Percentiles rank a stretch among this genome's conserved stretches.
phyloP scores from a whole-genome alignment of 2,113 vertebrate genomes.

The Callionymus lyra region DNA sequence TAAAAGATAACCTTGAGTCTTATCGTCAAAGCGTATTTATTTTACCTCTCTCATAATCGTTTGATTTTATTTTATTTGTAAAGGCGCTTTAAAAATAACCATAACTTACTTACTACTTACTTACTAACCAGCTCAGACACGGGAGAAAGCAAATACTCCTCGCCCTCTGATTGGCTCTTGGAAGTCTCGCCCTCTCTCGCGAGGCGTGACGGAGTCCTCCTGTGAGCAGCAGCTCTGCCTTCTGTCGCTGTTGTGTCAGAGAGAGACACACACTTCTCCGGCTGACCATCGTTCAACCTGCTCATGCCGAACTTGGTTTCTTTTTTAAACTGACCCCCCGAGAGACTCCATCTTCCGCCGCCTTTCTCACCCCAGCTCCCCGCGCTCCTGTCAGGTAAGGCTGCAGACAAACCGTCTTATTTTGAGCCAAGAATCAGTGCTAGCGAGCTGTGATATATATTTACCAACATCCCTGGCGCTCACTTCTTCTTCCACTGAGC shows the following conservation, averaged over 20 bases:
- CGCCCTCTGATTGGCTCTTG: slow-evolving; percentile 38
- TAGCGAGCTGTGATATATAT: slow-evolving; percentile 48
- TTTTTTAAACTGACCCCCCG: slow-evolving; percentile 18
- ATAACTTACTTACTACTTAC: too few relatives aligned
- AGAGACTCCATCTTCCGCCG: slow-evolving; percentile 2
- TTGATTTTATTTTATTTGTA: too few relatives aligned
- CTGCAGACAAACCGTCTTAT: slow-evolving; percentile 20
- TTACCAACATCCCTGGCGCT: slow-evolving; percentile 3
- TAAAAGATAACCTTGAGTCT: too few relatives aligned
- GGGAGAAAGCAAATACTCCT: too few relatives aligned
- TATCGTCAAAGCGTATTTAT: too few relatives aligned
- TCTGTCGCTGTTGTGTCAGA: slow-evolving; percentile 49
- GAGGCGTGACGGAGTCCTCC: slow-evolving; percentile 18
- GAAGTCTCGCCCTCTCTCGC: slow-evolving; percentile 46
- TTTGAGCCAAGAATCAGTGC: slow-evolving; percentile 29
- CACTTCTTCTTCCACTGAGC: neutral
- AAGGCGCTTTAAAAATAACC: too few relatives aligned
- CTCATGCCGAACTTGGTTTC: slow-evolving; percentile 8
- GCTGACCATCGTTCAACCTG: slow-evolving; percentile 1
- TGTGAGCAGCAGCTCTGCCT: slow-evolving; percentile 18
- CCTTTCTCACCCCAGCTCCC: too few relatives aligned
- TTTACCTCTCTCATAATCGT: too few relatives aligned
- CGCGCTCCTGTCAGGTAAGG: slow-evolving; percentile 33
- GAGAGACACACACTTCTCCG: slow-evolving; percentile 1
- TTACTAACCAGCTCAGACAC: too few relatives aligned